Evolutionary conservation across 2,888 invertebrate species (phyloP).

Genomic region (Cosmopolites sordidus): DNA sequence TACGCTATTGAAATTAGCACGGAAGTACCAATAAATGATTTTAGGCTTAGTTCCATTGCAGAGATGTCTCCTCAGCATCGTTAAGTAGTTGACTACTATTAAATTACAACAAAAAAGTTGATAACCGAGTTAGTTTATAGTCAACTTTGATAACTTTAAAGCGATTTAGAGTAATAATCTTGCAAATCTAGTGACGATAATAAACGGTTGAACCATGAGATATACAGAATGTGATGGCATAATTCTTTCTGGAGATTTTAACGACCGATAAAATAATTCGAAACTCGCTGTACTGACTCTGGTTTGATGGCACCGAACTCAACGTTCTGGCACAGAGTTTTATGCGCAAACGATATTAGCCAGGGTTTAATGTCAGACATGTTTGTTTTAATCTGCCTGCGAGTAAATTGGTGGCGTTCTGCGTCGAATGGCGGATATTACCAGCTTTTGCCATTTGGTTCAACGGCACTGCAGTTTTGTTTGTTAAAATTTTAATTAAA

Average conservation of each 20-base stretch:
- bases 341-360: constrained; percentile 30
- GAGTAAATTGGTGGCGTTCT: neutral
- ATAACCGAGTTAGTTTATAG: constrained; percentile 21
- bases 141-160: constrained; percentile 20
- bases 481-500: too few relatives aligned
- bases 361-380: constrained; percentile 29
- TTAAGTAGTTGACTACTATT: constrained; percentile 8
- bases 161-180: constrained; percentile 21
- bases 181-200: constrained; percentile 21
- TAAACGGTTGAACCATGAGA: constrained; percentile 23
- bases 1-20: neutral
- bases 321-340: constrained; percentile 25
- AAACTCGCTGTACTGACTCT: constrained; percentile 27
- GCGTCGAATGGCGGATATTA: neutral
- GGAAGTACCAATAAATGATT: neutral
- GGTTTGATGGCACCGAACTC: constrained; percentile 25
- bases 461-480: neutral
- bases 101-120: constrained; percentile 18
- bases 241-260: constrained; percentile 32
- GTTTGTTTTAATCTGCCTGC: constrained; percentile 25
- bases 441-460: neutral
- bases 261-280: constrained; percentile 34
- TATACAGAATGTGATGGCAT: constrained; percentile 25
- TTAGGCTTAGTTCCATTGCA: constrained; percentile 1
- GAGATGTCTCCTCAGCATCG: constrained; percentile 1